A percentile compares a stretch with the other conserved stretches of the same genome.
phyloP scores from a whole-genome alignment of 92 coral and sea anemone genomes.

The Porites divaricata region DNA sequence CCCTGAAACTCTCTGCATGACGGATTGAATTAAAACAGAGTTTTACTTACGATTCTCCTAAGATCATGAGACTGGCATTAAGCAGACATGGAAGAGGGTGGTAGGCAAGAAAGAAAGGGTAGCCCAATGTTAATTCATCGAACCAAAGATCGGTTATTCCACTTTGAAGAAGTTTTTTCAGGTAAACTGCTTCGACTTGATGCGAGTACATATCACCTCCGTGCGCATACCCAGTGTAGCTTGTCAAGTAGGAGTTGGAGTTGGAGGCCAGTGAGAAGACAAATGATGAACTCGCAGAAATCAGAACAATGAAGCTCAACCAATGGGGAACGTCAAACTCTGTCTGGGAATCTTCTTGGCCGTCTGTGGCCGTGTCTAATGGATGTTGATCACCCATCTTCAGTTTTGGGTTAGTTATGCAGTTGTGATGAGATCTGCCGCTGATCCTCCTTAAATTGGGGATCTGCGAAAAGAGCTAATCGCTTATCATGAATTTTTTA shows the following conservation, averaged over 20 bases:
- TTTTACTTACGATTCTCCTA: conserved; percentile 68
- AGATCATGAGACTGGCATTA: conserved; percentile 60
- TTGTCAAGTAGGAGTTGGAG: conserved; percentile 59
- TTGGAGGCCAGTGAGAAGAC: conserved; percentile 49
- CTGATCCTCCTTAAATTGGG: conserved; percentile 15
- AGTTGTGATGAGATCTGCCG: not conserved
- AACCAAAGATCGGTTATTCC: conserved; percentile 81
- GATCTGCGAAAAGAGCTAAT: not conserved
- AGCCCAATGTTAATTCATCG: conserved; percentile 70
- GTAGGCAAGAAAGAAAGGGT: conserved; percentile 76
- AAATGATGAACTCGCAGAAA: conserved; percentile 60
- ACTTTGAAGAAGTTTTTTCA: conserved; percentile 55
- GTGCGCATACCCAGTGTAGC: conserved; percentile 60
- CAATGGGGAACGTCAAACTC: conserved; percentile 71
- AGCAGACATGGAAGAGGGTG: conserved; percentile 77
- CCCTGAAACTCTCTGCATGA: not conserved
- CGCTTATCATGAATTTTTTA: conserved; percentile 7
- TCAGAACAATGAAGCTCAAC: conserved; percentile 59
- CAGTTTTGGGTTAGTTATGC: not conserved
- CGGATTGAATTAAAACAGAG: not conserved
- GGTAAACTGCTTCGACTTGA: conserved; percentile 44
- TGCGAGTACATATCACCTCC: conserved; percentile 80
- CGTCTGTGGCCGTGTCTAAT: not conserved
- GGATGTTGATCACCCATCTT: conserved; percentile 3
- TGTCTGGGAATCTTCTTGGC: not conserved